Evolutionary conservation across 2,888 invertebrate species (phyloP).

Genomic region (Acanthococcus lagerstroemiae): DNA sequence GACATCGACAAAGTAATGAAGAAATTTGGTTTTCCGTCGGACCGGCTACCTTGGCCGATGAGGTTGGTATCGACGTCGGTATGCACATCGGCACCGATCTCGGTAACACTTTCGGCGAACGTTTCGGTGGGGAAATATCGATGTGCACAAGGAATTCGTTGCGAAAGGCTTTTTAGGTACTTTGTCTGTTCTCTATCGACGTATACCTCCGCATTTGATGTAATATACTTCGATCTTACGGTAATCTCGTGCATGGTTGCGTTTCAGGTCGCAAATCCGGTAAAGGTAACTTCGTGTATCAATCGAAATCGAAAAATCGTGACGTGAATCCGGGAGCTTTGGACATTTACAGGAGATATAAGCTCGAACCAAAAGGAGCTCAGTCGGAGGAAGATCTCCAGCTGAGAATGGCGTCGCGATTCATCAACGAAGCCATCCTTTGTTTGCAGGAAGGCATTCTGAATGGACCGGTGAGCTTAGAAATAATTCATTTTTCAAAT

Average conservation of each 20-base stretch:
- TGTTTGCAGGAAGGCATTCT: conserved; percentile 95
- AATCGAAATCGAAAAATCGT: conserved; percentile 61
- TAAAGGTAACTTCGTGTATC: conserved; percentile 85
- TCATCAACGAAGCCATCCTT: conserved; percentile 93
- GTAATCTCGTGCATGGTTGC: not conserved
- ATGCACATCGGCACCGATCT: conserved; percentile 89
- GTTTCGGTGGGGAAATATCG: conserved; percentile 74
- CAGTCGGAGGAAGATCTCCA: conserved; percentile 78
- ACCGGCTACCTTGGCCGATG: conserved; percentile 88
- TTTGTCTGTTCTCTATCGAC: conserved; percentile 29
- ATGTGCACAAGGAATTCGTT: conserved; percentile 78
- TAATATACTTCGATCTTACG: not conserved
- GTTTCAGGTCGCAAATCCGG: conserved; percentile 76
- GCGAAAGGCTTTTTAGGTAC: conserved; percentile 74
- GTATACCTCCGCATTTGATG: not conserved
- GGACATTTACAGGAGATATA: conserved; percentile 74
- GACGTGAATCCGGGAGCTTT: conserved; percentile 69
- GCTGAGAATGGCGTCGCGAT: conserved; percentile 80
- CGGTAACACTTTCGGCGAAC: conserved; percentile 71
- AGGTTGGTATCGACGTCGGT: conserved; percentile 91
- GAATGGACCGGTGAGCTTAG: conserved; percentile 70
- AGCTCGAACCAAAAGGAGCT: conserved; percentile 65
- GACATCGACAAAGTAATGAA: conserved; percentile 74
- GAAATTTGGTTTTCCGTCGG: conserved; percentile 98
- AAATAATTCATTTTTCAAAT: conserved; percentile 32